phyloP scores from a whole-genome alignment of 2,797 vertebrate genomes.

The Ibycter americanus region DNA sequence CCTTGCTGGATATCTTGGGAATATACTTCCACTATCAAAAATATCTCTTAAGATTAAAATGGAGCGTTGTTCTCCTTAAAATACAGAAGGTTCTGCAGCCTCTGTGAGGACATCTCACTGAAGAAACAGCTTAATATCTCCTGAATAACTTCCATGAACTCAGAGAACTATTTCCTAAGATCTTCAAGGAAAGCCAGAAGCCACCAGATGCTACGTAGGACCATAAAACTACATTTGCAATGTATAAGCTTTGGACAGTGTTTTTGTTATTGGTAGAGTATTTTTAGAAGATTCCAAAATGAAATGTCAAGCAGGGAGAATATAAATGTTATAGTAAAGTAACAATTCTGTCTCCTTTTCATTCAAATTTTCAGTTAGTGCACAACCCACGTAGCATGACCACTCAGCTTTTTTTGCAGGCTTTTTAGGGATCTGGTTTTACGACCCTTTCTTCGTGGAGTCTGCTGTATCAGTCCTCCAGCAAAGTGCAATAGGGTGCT shows the following conservation, averaged over 20 bases:
- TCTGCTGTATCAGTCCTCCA: background rate
- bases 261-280: background rate
- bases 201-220: background rate
- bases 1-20: background rate
- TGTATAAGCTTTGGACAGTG: background rate
- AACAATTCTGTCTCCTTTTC: background rate
- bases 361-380: background rate
- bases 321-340: background rate
- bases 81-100: background rate
- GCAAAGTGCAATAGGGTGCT: background rate
- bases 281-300: background rate
- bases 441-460: background rate
- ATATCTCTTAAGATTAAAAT: background rate
- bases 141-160: background rate
- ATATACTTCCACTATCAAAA: background rate
- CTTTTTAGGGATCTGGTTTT: background rate
- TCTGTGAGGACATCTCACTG: background rate
- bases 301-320: background rate
- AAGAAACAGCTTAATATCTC: background rate
- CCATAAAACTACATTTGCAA: background rate
- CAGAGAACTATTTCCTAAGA: background rate
- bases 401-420: background rate
- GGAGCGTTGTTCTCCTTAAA: background rate
- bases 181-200: background rate
- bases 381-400: rapidly evolving